phyloP scores from a whole-genome alignment of 2,888 invertebrate species.

The Artemia sp. region DNA sequence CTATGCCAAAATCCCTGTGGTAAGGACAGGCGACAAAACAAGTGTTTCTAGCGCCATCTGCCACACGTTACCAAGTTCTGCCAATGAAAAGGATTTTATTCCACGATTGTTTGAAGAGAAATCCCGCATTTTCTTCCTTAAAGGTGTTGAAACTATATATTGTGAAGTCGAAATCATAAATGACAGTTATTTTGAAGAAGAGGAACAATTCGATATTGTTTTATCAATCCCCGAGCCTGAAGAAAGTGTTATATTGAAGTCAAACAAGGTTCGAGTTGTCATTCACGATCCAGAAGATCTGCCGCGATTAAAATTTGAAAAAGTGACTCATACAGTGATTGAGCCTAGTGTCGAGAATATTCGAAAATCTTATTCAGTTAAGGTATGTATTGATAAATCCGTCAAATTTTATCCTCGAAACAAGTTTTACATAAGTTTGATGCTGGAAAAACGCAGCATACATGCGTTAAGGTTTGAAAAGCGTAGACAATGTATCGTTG shows the following conservation, averaged over 20 bases:
- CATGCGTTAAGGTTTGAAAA: too few relatives aligned
- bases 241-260: slow-evolving; percentile 28
- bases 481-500: too few relatives aligned
- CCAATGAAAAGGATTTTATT: slow-evolving; percentile 31
- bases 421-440: too few relatives aligned
- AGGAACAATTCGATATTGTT: slow-evolving; percentile 30
- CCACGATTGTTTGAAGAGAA: slow-evolving; percentile 30
- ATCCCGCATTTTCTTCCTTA: slow-evolving; percentile 30
- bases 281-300: slow-evolving; percentile 32
- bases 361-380: slow-evolving; percentile 19
- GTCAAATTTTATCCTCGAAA: too few relatives aligned
- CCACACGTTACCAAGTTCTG: slow-evolving; percentile 31
- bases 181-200: slow-evolving; percentile 31
- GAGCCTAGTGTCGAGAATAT: slow-evolving; percentile 18
- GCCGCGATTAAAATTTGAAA: slow-evolving; percentile 26
- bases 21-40: slow-evolving; percentile 31
- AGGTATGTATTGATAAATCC: neutral
- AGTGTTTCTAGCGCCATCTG: slow-evolving; percentile 31
- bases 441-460: too few relatives aligned
- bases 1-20: slow-evolving; percentile 29
- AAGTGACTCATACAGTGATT: slow-evolving; percentile 22
- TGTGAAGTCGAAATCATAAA: slow-evolving; percentile 31
- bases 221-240: slow-evolving; percentile 29
- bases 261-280: slow-evolving; percentile 28
- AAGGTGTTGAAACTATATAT: slow-evolving; percentile 30